These are phyloP conservation scores for Vombatus ursinus DNA, from an alignment of 2,113 vertebrate species.

Conservation along the genomic window DNA sequence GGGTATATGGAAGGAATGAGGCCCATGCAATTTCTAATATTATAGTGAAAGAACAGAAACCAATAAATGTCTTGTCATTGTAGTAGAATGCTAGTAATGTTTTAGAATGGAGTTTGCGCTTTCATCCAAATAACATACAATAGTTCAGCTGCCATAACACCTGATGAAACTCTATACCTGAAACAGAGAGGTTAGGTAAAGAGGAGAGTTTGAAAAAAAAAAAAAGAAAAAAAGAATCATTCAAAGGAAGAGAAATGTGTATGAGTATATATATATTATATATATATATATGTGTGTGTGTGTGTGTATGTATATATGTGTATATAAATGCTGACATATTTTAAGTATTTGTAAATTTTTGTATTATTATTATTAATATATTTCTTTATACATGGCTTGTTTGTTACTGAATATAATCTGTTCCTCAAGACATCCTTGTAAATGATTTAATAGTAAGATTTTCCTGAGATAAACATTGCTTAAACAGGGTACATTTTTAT, in stretches of 20 bases:
- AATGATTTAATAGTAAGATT: background rate
- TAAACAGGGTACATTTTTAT: background rate
- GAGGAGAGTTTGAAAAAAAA: background rate
- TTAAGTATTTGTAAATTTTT: background rate
- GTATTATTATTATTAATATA: background rate
- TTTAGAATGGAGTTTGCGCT: background rate
- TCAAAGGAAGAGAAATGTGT: background rate
- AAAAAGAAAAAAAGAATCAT: background rate
- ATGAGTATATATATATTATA: too few relatives aligned
- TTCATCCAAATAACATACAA: background rate
- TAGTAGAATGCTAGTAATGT: background rate
- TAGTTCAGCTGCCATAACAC: background rate
- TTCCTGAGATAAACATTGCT: constrained; percentile 7
- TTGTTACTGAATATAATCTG: background rate
- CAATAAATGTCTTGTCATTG: constrained; percentile 4
- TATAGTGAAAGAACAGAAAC: background rate
- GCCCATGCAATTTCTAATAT: background rate
- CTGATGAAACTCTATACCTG: background rate
- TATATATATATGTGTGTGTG: too few relatives aligned
- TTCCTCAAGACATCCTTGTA: background rate
- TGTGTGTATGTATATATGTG: too few relatives aligned
- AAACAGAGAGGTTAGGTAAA: background rate
- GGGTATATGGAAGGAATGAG: background rate
- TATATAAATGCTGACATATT: too few relatives aligned
- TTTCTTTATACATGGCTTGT: background rate